Conservation (phyloP, 2,113 vertebrate species). For the Apaloderma vittatum region DNA sequence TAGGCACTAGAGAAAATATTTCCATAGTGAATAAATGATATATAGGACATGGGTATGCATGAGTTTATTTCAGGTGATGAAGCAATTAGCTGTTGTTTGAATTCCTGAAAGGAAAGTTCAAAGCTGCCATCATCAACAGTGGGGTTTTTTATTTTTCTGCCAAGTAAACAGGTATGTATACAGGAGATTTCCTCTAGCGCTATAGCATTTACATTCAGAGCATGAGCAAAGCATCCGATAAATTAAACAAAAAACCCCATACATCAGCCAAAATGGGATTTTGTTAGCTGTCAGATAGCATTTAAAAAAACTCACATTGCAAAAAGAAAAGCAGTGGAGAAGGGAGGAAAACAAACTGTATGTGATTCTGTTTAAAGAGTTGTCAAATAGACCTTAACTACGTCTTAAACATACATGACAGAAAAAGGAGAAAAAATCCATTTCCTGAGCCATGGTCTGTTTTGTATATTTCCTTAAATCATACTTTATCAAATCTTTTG, state of each 20-base stretch:
- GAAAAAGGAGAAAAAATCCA: background rate
- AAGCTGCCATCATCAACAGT: background rate
- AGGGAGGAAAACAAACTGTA: background rate
- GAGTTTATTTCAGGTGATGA: slow-evolving; percentile 37
- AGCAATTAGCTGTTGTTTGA: background rate
- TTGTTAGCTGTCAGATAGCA: background rate
- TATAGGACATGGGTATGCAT: background rate
- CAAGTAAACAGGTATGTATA: background rate
- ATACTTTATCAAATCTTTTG: background rate
- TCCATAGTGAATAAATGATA: background rate
- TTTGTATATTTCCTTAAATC: background rate
- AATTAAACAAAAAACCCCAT: background rate
- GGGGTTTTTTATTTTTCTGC: background rate
- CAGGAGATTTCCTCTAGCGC: background rate
- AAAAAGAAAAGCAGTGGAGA: background rate
- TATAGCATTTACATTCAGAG: background rate
- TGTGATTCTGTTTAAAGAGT: background rate
- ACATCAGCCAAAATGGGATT: background rate
- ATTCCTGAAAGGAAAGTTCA: slow-evolving; percentile 34
- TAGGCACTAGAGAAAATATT: slow-evolving; percentile 36
- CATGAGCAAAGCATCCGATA: background rate
- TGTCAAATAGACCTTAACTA: background rate
- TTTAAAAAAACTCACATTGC: background rate
- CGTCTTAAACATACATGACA: background rate
- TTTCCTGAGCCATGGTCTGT: background rate